These are phyloP conservation scores for Struthidea cinerea DNA, from an alignment of 2,113 vertebrate species.

Conservation along the genomic window DNA sequence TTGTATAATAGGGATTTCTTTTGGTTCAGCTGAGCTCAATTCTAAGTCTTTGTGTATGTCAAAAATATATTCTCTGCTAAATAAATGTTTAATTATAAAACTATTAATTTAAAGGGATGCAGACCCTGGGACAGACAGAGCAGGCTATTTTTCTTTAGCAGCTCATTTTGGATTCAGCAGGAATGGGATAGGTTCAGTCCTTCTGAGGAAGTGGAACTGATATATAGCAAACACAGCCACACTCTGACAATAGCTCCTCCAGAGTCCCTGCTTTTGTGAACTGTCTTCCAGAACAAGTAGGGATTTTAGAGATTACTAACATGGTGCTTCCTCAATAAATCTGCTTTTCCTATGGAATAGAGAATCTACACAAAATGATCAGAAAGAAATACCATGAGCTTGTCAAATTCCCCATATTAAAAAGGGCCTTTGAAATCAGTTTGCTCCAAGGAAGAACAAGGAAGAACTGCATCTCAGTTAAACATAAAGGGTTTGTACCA, in stretches of 20 bases:
- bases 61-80: not conserved
- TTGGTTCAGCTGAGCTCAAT: not conserved
- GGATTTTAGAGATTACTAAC: not conserved
- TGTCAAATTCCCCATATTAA: not conserved
- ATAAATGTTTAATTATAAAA: not conserved
- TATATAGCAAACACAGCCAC: not conserved
- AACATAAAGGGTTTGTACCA: not conserved
- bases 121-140: not conserved
- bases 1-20: not conserved
- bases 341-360: not conserved
- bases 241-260: not conserved
- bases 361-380: not conserved
- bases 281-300: not conserved
- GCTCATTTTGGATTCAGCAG: not conserved
- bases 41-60: not conserved
- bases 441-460: not conserved
- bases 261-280: not conserved
- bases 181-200: not conserved
- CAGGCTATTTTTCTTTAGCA: not conserved
- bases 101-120: not conserved
- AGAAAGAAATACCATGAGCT: not conserved
- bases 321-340: not conserved
- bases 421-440: not conserved
- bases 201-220: not conserved
- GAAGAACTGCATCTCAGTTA: not conserved